A percentile compares a stretch with the other conserved stretches of the same genome.
Evolutionary conservation across 2,113 vertebrate genomes (phyloP).

Genomic region (Agapornis roseicollis): DNA sequence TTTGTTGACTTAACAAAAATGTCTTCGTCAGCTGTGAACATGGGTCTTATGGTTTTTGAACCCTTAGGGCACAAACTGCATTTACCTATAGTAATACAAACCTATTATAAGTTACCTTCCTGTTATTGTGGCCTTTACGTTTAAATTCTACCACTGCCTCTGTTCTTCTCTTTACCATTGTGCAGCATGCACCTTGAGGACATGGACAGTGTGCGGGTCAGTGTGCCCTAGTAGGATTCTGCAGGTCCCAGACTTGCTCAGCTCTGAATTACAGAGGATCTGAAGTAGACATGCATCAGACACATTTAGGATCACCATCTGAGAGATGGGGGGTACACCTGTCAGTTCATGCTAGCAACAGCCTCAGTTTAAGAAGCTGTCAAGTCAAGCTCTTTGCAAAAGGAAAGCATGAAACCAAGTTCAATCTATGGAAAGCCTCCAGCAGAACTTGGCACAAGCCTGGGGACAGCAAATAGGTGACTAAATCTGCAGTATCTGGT

Average conservation of each 20-base stretch:
- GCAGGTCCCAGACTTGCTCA: background rate
- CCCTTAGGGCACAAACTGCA: background rate
- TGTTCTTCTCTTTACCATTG: background rate
- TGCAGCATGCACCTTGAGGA: background rate
- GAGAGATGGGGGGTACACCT: background rate
- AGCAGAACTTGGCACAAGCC: background rate
- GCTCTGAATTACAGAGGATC: background rate
- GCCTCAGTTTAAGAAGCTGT: background rate
- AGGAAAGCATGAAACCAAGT: background rate
- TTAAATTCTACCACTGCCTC: background rate
- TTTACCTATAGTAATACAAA: background rate
- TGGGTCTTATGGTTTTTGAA: background rate
- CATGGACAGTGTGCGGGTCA: rapidly evolving
- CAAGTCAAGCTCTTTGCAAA: background rate
- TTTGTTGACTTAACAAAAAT: background rate
- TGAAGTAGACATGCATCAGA: background rate
- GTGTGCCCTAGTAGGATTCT: background rate
- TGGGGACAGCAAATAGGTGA: background rate
- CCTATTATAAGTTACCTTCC: background rate
- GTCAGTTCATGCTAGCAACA: background rate
- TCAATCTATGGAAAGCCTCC: background rate
- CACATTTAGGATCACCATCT: background rate
- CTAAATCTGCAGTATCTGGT: background rate
- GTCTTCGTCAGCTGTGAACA: background rate
- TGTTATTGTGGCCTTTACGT: background rate